Percentiles rank a stretch among this genome's conserved stretches.
Conservation (phyloP, 2,888 invertebrate genomes). For the Adela reaumurella region DNA sequence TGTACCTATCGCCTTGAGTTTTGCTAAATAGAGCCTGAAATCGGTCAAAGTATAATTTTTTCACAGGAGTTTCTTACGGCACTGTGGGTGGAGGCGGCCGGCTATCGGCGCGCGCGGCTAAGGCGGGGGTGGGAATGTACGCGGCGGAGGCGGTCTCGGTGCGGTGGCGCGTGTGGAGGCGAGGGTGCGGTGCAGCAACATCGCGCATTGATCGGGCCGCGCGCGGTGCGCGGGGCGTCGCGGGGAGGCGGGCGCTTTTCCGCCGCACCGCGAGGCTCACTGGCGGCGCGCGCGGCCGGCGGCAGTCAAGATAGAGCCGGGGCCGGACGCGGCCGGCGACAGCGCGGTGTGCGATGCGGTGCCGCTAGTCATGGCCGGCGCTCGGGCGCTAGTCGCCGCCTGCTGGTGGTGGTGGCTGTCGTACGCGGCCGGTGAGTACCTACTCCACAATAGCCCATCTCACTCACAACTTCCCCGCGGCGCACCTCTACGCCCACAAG, state of each 20-base stretch:
- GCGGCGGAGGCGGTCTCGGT: not conserved
- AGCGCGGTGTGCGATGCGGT: slow-evolving; percentile 53
- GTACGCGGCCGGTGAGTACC: slow-evolving; percentile 51
- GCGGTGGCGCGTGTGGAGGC: slow-evolving; percentile 18
- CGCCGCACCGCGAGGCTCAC: slow-evolving; percentile 16
- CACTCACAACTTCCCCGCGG: not conserved
- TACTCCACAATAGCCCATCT: slow-evolving; percentile 6
- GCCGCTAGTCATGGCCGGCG: slow-evolving; percentile 53
- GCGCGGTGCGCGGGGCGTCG: slow-evolving; percentile 26
- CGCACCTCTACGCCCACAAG: slow-evolving; percentile 4
- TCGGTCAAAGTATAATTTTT: too few relatives aligned
- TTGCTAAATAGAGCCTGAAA: too few relatives aligned
- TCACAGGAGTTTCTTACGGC: too few relatives aligned
- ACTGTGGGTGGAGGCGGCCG: slow-evolving; percentile 33
- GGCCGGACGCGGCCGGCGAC: slow-evolving; percentile 33
- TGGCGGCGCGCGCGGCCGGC: slow-evolving; percentile 35
- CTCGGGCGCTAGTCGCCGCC: slow-evolving; percentile 55
- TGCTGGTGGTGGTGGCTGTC: slow-evolving; percentile 53
- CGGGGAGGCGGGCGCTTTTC: slow-evolving; percentile 33
- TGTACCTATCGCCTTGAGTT: too few relatives aligned
- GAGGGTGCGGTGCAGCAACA: slow-evolving; percentile 9
- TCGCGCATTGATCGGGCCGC: slow-evolving; percentile 18
- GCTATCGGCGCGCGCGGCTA: slow-evolving; percentile 21
- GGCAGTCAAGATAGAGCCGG: slow-evolving; percentile 15
- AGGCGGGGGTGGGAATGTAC: slow-evolving; percentile 22